Evolutionary conservation across 2,888 invertebrate species (phyloP), one percentile per base, ranked within the genome.

Genomic region (Andricus quercusramuli): DNA sequence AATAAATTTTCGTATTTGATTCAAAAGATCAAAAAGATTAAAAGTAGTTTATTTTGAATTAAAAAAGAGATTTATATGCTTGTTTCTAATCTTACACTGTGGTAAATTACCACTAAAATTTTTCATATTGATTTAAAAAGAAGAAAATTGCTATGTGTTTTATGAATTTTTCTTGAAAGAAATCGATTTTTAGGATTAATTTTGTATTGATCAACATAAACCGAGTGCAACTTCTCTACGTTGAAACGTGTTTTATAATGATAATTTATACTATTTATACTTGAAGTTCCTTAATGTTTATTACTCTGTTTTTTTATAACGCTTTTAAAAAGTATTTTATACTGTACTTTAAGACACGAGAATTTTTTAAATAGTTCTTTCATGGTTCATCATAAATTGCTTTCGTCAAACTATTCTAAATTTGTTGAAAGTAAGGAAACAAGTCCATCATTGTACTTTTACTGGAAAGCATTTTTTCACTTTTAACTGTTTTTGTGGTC

Each of bases 141-240:
- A 1, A 25, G 29, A 62, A 13, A 25, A 3, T 62, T 25, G 17
- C 22, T 15, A 22, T 25, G 62, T 6, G 5, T 62, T 13, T 13
- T 62, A 6, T 62, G 15, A 22, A 62, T 22, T 62, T 62, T 62
- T 22, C 25, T 3, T 11, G 3, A 25, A 15, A 4, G 1, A 62
- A 13, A 29, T 62, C 15, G 17, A 62, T 62, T 62, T 62, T 62
- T 62, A 15, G 25, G 25, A 25, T 1, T 9, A 62, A 62, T 62
- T 62, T 62, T 62, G 22, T 25, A 25, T 29, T 13, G 6, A 25
- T 25, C 25, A 25, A 62, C 13, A 62, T 62, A 11, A 62, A 62
- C 17, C 22, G 62, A 25, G 62, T 62, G 22, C 59, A 62, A 25
- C 22, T 62, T 62, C 62, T 62, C 62, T 62, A 62, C 62, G 62